phyloP scores from a whole-genome alignment of 1,140 invertebrate species.

The Octopus bimaculoides region DNA sequence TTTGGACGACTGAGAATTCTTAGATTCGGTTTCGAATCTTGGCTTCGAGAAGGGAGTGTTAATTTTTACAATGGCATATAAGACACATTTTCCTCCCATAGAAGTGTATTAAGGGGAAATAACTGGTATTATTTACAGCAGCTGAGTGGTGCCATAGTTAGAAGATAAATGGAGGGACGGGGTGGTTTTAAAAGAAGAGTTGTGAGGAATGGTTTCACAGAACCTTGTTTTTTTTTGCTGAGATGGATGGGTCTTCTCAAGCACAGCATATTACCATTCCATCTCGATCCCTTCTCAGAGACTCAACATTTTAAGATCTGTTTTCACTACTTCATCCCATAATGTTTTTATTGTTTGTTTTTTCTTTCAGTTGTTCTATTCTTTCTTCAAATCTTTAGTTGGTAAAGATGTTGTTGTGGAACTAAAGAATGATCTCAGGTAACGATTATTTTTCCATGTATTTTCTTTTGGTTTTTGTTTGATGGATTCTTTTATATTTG shows the following conservation, averaged over 20 bases:
- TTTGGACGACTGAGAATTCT: no score
- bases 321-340: neutral
- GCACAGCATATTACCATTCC: neutral
- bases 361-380: constrained; percentile 81
- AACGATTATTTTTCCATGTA: constrained; percentile 32
- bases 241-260: no score
- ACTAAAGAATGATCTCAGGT: constrained; percentile 98
- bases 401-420: constrained; percentile 99
- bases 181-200: no score
- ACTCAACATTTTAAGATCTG: neutral
- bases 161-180: no score
- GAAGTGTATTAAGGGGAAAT: no score
- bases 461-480: neutral
- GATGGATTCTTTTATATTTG: neutral
- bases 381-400: constrained; percentile 98
- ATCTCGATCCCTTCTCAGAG: neutral
- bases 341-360: neutral
- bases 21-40: no score
- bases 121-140: no score
- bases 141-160: no score
- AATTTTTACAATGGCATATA: no score
- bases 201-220: neutral
- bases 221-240: neutral
- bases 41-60: no score
- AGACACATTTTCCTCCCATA: no score